Evolutionary conservation across 2,113 vertebrate species (phyloP), one percentile per base, ranked within the genome.

Genomic region (Paedocypris sp.): DNA sequence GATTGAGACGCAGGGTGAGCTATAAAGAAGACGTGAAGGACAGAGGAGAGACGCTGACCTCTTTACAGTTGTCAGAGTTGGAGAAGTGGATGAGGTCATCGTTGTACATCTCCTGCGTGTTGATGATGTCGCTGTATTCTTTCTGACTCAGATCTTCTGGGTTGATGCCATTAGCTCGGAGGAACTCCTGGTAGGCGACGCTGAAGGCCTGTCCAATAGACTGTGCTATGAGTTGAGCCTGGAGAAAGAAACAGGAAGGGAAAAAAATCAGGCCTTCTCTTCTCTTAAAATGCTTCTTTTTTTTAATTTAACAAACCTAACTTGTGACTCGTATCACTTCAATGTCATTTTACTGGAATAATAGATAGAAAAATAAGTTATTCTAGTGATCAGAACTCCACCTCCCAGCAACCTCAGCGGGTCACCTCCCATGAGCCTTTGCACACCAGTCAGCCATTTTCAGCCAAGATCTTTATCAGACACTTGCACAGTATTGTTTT

Each of bases 31-130:
- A 29, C 25, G 3, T 15, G 28, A 19, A 12, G 19, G 25, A 42
- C 10, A 42, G 15, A 13, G 7, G 18, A 42, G 51, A 15, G 12
- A 5, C 3, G 67, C 79, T 26, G 62, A 98, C 95, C 93, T 99
- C 95, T 84, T 98, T 99, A 83, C 93, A 96, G 82, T 99, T 99
- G 66, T 95, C 95, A 0, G 94, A 99, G 82, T 98, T 99, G 62
- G 95, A 99, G 77, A 98, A 99, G 79, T 99, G 95, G 80, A 98
- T 90, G 64, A 99, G 93, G 75, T 99, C 95, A 4, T 99, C 95
- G 1, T 99, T 99, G 83, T 99, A 99, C 95, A 99, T 98, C 78
- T 99, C 95, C 73, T 99, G 94, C 36, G 94, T 97, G 71, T 91
- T 98, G 82, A 99, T 95, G 83, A 99, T 92, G 80, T 99, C 95